Percentiles rank a stretch among this genome's conserved stretches.
These are phyloP conservation scores for Rhinatrema bivittatum DNA, from an alignment of 2,797 vertebrate genomes.

Conservation along the genomic window DNA sequence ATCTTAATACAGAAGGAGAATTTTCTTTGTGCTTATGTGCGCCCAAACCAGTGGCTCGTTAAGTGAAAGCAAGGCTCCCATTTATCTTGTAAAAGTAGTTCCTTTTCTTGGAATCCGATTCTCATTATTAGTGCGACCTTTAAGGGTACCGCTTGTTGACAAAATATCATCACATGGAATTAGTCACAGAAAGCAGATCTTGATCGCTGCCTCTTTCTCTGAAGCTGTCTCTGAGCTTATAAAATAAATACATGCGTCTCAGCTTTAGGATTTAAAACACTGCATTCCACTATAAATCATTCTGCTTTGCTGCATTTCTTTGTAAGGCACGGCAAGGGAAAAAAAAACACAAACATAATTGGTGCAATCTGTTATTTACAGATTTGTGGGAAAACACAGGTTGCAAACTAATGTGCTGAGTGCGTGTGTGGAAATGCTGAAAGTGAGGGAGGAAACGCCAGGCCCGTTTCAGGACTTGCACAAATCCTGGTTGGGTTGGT, in stretches of 20 bases:
- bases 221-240: too few relatives aligned
- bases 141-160: slow-evolving; percentile 31
- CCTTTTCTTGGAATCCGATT: too few relatives aligned
- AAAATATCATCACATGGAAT: slow-evolving; percentile 39
- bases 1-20: too few relatives aligned
- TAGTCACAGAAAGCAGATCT: too few relatives aligned
- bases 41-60: too few relatives aligned
- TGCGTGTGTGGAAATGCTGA: neutral
- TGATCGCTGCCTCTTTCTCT: too few relatives aligned
- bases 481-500: neutral
- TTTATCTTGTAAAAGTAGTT: too few relatives aligned
- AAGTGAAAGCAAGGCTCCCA: too few relatives aligned
- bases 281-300: slow-evolving; percentile 41
- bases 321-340: slow-evolving; percentile 35
- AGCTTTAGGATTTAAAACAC: slow-evolving; percentile 31
- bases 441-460: slow-evolving; percentile 10
- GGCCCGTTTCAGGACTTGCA: slow-evolving; percentile 20
- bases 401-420: slow-evolving; percentile 26
- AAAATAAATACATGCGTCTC: too few relatives aligned
- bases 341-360: slow-evolving; percentile 41
- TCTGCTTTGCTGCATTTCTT: slow-evolving; percentile 30
- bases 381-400: slow-evolving; percentile 22
- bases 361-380: slow-evolving; percentile 49
- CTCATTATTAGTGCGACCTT: too few relatives aligned
- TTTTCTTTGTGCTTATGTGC: too few relatives aligned